Conservation (phyloP, 2,888 invertebrate species). For the Machimus rusticus region DNA sequence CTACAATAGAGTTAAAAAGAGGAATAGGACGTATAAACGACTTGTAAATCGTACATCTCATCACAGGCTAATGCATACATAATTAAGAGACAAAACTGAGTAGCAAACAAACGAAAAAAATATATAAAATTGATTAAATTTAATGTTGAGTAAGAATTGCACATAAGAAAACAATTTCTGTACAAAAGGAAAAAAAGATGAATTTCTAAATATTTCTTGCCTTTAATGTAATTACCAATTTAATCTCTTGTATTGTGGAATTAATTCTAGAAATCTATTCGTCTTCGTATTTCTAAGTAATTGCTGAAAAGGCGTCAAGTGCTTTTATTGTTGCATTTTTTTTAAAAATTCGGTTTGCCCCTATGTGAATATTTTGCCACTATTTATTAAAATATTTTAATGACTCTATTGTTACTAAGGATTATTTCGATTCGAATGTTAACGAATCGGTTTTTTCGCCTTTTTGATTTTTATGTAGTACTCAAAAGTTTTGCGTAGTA, state of each 20-base stretch:
- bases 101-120: neutral
- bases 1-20: neutral
- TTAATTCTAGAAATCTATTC: neutral
- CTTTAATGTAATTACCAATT: slow-evolving; percentile 10
- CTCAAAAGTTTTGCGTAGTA: neutral
- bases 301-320: slow-evolving; percentile 15
- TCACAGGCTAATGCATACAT: slow-evolving; percentile 11
- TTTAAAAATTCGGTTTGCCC: neutral
- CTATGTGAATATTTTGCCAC: slow-evolving; percentile 14
- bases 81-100: neutral
- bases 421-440: slow-evolving; percentile 3
- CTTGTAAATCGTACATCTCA: slow-evolving; percentile 16
- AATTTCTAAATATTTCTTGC: slow-evolving; percentile 12
- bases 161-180: slow-evolving; percentile 8
- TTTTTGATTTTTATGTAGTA: neutral
- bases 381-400: neutral
- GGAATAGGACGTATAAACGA: neutral
- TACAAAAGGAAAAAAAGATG: neutral
- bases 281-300: slow-evolving; percentile 15
- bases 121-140: neutral
- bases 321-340: slow-evolving; percentile 26
- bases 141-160: neutral
- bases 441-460: neutral
- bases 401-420: slow-evolving; percentile 10
- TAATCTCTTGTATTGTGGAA: slow-evolving; percentile 2